Base-by-base conservation (phyloP, 2,797 vertebrate species). In the Eutrigla gurnardus region DNA sequence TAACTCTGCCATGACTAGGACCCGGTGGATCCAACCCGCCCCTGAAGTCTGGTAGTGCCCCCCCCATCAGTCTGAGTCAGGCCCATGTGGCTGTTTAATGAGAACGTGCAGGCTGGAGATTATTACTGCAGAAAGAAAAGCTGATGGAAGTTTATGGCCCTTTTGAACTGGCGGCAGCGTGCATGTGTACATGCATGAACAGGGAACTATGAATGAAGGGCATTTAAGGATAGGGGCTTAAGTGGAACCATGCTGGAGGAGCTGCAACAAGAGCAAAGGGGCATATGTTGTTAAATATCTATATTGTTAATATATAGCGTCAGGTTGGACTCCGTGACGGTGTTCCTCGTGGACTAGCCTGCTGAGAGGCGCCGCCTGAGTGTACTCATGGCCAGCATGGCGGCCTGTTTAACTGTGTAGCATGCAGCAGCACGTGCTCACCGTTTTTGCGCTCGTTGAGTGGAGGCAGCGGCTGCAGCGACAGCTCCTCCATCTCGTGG, bases 361-460 rank as follows among this genome's bases (percentile, higher is more conserved):
- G 25, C 25, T 25, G 25, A 25, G 25, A 25, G 2, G 25, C 2
- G 25, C 25, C 25, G 25, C 25, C 25, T 25, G 25, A 25, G 25
- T 25, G 25, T 25, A 25, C 25, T 25, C 25, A 25, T 25, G 25
- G 25, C 47, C 14, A 64, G 40, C 3, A 32, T 3, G 9, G 36
- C 10, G 40, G 25, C 17, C 36, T 13, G 14, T 35, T 50, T 18
- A 25, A 13, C 35, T 11, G 14, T n/a, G 35, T 12, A 11, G 15
- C 33, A 11, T 45, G 35, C 11, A 39, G 61, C 62, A 14, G 37
- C 6, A 5, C 12, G n/a, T 58, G 81, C 96, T 97, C 87, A 99
- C 98, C 98, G 17, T 98, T 98, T 93, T 96, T 99, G 79, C 98
- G 96, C 86, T 99, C 97, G 0, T 96, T 97, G 80, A 99, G 96